Percentiles rank a stretch among this genome's conserved stretches.
phyloP scores from a whole-genome alignment of 1,140 invertebrate genomes.

The Dreissena rostriformis region DNA sequence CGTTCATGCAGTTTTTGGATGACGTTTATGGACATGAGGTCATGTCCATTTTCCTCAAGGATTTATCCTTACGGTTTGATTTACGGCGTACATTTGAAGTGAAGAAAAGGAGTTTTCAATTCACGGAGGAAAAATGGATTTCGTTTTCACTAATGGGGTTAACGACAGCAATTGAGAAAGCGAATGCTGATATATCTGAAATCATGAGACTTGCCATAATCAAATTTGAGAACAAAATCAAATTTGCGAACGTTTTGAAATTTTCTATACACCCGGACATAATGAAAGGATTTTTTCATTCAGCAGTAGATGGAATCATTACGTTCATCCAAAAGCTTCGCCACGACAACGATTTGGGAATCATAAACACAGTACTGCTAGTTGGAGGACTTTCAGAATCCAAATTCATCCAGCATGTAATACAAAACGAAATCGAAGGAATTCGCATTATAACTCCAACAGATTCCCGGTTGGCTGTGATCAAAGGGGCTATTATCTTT shows the following conservation, averaged over 20 bases:
- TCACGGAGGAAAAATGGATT: neutral
- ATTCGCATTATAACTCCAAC: neutral
- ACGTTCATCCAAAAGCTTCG: neutral
- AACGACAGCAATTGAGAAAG: neutral
- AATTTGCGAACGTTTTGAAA: neutral
- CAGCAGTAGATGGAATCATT: neutral
- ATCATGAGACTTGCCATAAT: neutral
- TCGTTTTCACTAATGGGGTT: neutral
- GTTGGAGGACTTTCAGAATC: neutral
- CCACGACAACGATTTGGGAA: neutral
- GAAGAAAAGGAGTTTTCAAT: neutral
- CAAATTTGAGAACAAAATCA: neutral
- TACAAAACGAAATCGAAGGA: neutral
- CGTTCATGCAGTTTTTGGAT: neutral
- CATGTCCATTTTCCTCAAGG: neutral
- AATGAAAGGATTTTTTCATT: slow-evolving; percentile 2
- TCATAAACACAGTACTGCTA: neutral
- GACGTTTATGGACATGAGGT: neutral
- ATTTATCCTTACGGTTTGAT: neutral
- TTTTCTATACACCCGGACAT: neutral
- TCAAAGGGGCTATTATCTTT: neutral
- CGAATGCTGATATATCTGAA: neutral
- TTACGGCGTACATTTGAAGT: neutral
- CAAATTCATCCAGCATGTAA: neutral
- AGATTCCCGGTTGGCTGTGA: neutral